Evolutionary conservation across 2,888 invertebrate species (phyloP), one percentile per base, ranked within the genome.

Genomic region (Melanostoma scalare): DNA sequence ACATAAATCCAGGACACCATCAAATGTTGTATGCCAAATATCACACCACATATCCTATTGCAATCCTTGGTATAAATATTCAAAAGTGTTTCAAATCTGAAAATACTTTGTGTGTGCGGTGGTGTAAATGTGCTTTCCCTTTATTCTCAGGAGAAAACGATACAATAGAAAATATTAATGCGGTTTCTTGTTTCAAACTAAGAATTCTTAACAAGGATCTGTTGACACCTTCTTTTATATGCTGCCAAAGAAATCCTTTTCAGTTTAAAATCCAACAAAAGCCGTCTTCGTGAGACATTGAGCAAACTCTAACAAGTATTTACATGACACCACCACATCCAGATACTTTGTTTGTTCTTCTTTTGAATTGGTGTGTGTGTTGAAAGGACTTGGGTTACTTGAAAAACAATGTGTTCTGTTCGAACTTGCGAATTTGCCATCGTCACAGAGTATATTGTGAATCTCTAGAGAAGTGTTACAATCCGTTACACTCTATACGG

Each of bases 231-330:
- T 9, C 36, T 58, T 3, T 52, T n/a, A 35, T 33, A 2, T 31
- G 6, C 38, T 30, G 40, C 56, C 33, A 56, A 31, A 50, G 40
- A 38, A 50, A 40, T 60, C 58, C 58, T 60, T 5, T 40, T 50
- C 36, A 40, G 31, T 9, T 40, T 40, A 6, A 42, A 40, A 38
- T 8, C 4, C 20, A 58, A 58, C 38, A 33, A 58, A 42, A 30
- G 31, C 30, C 10, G 20, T 42, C 9, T 35, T 6, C 9, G 42
- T 56, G 67, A 74, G 74, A 56, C 46, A 35, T 58, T 42, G 8
- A 30, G 74, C 35, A 74, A 74, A 74, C 65, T 74, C 65, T 52
- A 55, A 73, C 73, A 63, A 73, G 73, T 48, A 48, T 20, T 6
- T 30, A 48, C 20, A 20, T 20, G 20, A 20, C 48, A 31, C 31